Conservation (phyloP, 2,797 vertebrate species). For the Intellagama lesueurii region DNA sequence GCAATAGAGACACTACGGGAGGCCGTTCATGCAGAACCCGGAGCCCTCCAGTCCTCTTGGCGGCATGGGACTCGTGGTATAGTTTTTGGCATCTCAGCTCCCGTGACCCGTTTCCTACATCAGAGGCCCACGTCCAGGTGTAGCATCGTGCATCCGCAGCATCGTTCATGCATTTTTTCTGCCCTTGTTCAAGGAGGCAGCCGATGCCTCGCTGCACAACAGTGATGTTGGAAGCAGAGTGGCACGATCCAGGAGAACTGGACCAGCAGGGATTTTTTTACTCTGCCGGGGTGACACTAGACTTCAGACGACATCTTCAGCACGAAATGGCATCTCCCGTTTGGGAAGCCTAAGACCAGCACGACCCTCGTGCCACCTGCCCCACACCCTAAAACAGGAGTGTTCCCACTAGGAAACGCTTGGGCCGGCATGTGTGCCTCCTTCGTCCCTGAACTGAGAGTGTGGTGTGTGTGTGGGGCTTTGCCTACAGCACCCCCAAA, state of each 20-base stretch:
- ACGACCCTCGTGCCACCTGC: too few species aligned
- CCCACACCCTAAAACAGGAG: not conserved
- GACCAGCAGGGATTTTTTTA: too few species aligned
- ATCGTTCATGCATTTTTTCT: too few species aligned
- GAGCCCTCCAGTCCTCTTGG: not conserved
- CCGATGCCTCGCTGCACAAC: too few species aligned
- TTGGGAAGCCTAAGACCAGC: not conserved
- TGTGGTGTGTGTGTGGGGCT: fast-evolving
- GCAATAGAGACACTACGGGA: not conserved
- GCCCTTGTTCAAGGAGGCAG: too few species aligned
- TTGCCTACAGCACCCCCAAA: not conserved
- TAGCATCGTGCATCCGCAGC: too few species aligned
- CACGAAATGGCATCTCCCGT: not conserved
- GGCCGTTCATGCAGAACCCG: not conserved
- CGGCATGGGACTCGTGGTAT: too few species aligned
- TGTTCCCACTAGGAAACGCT: not conserved
- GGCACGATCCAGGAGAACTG: too few species aligned
- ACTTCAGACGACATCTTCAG: not conserved
- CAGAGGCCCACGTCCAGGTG: not conserved
- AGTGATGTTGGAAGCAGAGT: too few species aligned
- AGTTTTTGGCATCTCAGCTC: not conserved
- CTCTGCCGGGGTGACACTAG: too few species aligned
- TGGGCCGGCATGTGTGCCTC: not conserved
- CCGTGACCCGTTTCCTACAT: not conserved
- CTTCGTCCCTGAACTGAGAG: not conserved